Evolutionary conservation across 2,797 vertebrate genomes (phyloP).

Genomic region (Sebastes aleutianus): DNA sequence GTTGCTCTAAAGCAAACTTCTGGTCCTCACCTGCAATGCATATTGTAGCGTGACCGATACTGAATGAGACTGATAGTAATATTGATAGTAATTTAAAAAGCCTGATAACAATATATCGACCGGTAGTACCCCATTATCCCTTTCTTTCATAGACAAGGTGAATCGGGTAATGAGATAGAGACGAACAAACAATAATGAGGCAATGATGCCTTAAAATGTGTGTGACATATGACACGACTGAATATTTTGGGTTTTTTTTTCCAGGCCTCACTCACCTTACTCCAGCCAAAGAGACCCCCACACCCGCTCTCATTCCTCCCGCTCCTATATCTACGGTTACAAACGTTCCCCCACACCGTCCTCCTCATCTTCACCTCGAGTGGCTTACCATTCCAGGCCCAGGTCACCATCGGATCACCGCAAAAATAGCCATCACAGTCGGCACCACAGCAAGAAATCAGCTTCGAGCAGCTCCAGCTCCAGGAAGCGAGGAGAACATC

Average conservation of each 20-base stretch:
- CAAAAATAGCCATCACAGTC: constrained; percentile 75
- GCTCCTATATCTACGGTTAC: constrained; percentile 89
- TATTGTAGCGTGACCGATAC: background rate
- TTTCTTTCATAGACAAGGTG: background rate
- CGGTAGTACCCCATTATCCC: background rate
- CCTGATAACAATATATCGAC: background rate
- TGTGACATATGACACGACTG: background rate
- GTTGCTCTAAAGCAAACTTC: background rate
- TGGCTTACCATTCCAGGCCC: constrained; percentile 83
- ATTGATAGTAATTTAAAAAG: background rate
- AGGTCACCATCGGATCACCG: constrained; percentile 83
- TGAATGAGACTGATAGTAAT: background rate
- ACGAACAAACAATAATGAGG: background rate
- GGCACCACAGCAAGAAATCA: constrained; percentile 77
- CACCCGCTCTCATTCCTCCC: constrained; percentile 83
- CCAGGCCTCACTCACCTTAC: constrained; percentile 81
- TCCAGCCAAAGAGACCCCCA: constrained; percentile 82
- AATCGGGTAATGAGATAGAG: background rate
- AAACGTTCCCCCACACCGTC: constrained; percentile 90
- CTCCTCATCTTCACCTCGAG: constrained; percentile 76
- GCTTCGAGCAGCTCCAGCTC: constrained; percentile 67
- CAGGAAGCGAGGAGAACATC: constrained; percentile 2
- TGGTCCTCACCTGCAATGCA: background rate
- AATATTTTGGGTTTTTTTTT: background rate
- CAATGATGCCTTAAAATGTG: background rate